Evolutionary conservation across 1,140 invertebrate species (phyloP), one percentile per base, ranked within the genome.

Genomic region (Macrobrachium rosenbergii): DNA sequence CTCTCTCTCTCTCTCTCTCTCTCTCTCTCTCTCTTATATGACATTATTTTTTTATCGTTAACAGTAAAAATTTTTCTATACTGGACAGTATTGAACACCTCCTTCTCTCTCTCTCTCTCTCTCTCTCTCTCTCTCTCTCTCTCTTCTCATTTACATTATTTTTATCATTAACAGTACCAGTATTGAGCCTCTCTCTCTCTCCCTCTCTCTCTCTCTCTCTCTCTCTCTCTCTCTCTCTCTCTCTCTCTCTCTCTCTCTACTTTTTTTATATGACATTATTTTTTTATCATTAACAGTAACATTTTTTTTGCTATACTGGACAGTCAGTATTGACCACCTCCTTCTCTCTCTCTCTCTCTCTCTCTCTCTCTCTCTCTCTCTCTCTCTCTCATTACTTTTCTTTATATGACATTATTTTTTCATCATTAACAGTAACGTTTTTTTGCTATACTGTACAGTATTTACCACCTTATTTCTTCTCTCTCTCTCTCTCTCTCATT

Each of bases 91-190:
- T n/a, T n/a, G n/a, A n/a, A n/a, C n/a, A n/a, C n/a, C n/a, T n/a
- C n/a, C n/a, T n/a, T n/a, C 2, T 77, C 12, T 77, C 12, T 77
- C 12, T 77, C 12, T 52, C 12, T 77, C 2, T 77, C 67, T 69
- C 67, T 69, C 67, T 69, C 67, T 69, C 67, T 69, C 67, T 69
- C 67, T 69, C 67, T 69, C 67, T 69, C 67, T 69, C 67, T 69
- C 67, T 69, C 67, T 19, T 37, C 37, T 37, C 37, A 11, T 19
- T 37, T 19, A 11, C 37, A 21, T 69, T 17, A 14, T 17, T 69
- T n/a, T n/a, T n/a, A 16, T 21, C 14, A 19, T 73, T 37, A 23
- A 37, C 28, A 37, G 28, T 37, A 2, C n/a, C n/a, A n/a, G n/a
- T n/a, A n/a, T n/a, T n/a, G n/a, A n/a, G n/a, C n/a, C n/a, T n/a